A percentile compares a stretch with the other conserved stretches of the same genome.
Conservation (phyloP, 1,140 invertebrate genomes). For the Leucophenga varia region DNA sequence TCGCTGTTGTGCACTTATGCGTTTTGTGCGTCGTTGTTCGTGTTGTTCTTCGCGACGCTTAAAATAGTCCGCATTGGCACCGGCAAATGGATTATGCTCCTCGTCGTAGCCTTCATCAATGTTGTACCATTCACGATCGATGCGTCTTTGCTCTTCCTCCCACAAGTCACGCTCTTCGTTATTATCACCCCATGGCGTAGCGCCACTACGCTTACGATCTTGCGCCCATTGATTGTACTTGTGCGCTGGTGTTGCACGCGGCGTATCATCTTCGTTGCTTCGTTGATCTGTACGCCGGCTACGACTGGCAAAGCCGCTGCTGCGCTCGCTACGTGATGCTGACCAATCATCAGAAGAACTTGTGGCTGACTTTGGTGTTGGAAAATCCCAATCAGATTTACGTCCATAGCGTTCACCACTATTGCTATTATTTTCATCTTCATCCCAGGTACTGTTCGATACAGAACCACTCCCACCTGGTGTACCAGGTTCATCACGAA, state of each 20-base stretch:
- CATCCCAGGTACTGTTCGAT: constrained; percentile 75
- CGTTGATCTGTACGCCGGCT: constrained; percentile 56
- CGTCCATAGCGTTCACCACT: constrained; percentile 77
- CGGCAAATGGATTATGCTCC: constrained; percentile 88
- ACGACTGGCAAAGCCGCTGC: constrained; percentile 20
- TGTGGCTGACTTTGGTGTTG: constrained; percentile 69
- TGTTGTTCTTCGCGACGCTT: constrained; percentile 86
- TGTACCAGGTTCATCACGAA: constrained; percentile 79
- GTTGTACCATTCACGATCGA: constrained; percentile 97
- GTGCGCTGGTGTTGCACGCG: constrained; percentile 80
- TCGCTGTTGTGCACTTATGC: constrained; percentile 89
- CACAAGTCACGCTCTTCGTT: constrained; percentile 77
- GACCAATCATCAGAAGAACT: constrained; percentile 35
- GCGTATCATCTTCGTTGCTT: constrained; percentile 68
- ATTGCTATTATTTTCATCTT: constrained; percentile 67
- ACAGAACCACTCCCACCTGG: constrained; percentile 57
- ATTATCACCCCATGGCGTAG: constrained; percentile 63
- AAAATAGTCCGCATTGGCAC: constrained; percentile 87
- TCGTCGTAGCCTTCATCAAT: constrained; percentile 93
- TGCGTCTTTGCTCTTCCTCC: constrained; percentile 89
- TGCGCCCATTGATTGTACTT: constrained; percentile 73
- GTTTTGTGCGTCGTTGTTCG: constrained; percentile 85
- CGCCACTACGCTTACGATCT: constrained; percentile 65
- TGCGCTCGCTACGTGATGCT: constrained; percentile 27
- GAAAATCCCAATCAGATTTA: constrained; percentile 88